phyloP scores from a whole-genome alignment of 2,113 vertebrate genomes.

The Setophaga coronata region DNA sequence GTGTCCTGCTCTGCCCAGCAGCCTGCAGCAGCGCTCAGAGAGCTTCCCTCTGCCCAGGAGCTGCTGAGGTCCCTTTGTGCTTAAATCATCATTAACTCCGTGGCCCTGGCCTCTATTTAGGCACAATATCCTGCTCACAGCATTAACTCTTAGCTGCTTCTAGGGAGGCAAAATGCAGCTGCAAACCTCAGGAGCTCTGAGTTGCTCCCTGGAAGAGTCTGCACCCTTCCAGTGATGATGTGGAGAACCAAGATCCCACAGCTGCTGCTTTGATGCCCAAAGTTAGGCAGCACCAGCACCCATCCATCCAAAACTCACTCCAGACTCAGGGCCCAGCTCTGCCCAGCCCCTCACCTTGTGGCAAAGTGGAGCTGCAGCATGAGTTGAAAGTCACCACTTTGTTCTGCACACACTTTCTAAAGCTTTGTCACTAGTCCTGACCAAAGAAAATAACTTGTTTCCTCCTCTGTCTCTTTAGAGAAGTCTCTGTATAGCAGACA shows the following conservation, averaged over 20 bases:
- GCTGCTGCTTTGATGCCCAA: not conserved
- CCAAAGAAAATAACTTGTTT: not conserved
- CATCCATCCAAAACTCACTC: not conserved
- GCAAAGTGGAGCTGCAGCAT: not conserved
- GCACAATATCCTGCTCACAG: not conserved
- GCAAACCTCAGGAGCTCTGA: not conserved
- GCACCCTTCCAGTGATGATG: not conserved
- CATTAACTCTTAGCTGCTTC: not conserved
- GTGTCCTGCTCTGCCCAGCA: not conserved
- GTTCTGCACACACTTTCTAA: not conserved
- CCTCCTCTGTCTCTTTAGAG: not conserved
- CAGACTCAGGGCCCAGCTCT: not conserved
- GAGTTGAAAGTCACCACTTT: not conserved
- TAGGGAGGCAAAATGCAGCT: not conserved
- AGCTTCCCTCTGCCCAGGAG: not conserved
- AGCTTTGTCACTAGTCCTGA: not conserved
- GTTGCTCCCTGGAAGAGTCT: not conserved
- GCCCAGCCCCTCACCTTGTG: not conserved
- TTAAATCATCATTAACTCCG: not conserved
- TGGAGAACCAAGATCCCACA: not conserved
- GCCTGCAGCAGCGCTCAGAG: not conserved
- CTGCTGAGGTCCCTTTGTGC: fast-evolving
- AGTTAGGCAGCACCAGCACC: not conserved
- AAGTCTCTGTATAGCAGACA: not conserved
- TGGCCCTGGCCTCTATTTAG: not conserved